Conservation (phyloP, 1,140 invertebrate genomes). For the Bombus vancouverensis region DNA sequence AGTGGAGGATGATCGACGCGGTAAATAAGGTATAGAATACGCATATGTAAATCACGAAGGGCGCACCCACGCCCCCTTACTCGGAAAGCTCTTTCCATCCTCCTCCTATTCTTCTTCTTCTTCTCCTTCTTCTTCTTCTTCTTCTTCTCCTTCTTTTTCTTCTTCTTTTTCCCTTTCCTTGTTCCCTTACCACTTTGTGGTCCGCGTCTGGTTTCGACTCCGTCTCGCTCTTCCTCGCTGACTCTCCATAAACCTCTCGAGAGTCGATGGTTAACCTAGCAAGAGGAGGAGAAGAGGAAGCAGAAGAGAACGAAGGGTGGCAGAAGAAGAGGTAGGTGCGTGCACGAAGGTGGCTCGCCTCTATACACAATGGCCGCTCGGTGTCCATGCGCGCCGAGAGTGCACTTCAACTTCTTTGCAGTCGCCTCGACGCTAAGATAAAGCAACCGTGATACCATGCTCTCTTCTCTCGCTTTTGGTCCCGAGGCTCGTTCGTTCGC, state of each 20-base stretch:
- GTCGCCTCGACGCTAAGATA: conserved; percentile 70
- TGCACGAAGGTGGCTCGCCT: conserved; percentile 66
- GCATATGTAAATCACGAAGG: conserved; percentile 82
- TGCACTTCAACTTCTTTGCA: conserved; percentile 66
- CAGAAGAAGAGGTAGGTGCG: conserved; percentile 43
- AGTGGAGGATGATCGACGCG: conserved; percentile 79
- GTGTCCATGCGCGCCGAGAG: conserved; percentile 58
- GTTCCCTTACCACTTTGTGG: neutral
- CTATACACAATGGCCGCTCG: conserved; percentile 57
- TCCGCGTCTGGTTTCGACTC: conserved; percentile 37
- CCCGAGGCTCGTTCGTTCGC: neutral
- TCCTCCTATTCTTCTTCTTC: conserved; percentile 10
- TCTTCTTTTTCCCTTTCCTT: neutral
- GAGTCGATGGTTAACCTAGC: conserved; percentile 42
- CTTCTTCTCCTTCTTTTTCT: neutral
- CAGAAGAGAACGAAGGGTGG: conserved; percentile 16
- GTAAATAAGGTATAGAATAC: conserved; percentile 81
- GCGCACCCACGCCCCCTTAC: conserved; percentile 78
- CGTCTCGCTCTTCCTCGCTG: conserved; percentile 39
- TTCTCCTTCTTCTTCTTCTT: conserved; percentile 6
- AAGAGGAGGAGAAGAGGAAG: neutral
- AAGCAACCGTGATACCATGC: conserved; percentile 73
- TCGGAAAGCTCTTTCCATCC: conserved; percentile 30
- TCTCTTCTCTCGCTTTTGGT: conserved; percentile 13
- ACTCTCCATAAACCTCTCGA: conserved; percentile 54